Percentiles rank a stretch among this genome's conserved stretches.
phyloP scores from a whole-genome alignment of 1,140 invertebrate genomes.

The Chironomus tepperi region DNA sequence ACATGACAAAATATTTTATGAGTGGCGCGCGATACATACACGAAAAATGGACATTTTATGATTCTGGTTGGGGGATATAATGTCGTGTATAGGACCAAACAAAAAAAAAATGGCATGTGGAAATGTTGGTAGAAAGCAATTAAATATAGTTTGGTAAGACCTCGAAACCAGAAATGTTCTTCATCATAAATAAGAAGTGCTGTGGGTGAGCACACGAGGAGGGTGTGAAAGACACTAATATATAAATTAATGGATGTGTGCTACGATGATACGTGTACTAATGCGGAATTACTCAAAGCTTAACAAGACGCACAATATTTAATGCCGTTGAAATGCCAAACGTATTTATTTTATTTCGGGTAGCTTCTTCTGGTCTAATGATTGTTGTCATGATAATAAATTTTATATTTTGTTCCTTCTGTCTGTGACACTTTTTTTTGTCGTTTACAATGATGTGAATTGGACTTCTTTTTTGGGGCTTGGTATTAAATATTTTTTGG shows the following conservation, averaged over 20 bases:
- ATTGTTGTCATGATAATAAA: too few species aligned
- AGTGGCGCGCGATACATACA: background rate
- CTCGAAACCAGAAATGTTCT: background rate
- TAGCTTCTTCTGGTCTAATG: too few species aligned
- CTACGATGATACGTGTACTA: background rate
- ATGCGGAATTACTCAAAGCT: background rate
- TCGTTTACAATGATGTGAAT: too few species aligned
- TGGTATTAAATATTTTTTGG: too few species aligned
- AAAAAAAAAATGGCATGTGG: too few species aligned
- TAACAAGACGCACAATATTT: too few species aligned
- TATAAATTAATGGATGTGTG: background rate
- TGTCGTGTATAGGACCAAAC: too few species aligned
- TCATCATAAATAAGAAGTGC: background rate
- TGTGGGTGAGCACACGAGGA: background rate
- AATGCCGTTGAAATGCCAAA: too few species aligned
- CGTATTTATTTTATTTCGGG: too few species aligned
- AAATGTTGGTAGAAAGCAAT: background rate
- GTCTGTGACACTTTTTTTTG: too few species aligned
- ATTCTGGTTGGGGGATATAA: background rate
- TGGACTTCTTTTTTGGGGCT: too few species aligned
- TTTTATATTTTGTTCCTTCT: too few species aligned
- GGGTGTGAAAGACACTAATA: background rate
- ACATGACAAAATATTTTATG: constrained; percentile 14
- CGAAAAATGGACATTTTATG: background rate
- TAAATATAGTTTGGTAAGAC: background rate